Evolutionary conservation across 2,797 vertebrate species (phyloP), one percentile per base, ranked within the genome.

Genomic region (Salarias fasciatus): DNA sequence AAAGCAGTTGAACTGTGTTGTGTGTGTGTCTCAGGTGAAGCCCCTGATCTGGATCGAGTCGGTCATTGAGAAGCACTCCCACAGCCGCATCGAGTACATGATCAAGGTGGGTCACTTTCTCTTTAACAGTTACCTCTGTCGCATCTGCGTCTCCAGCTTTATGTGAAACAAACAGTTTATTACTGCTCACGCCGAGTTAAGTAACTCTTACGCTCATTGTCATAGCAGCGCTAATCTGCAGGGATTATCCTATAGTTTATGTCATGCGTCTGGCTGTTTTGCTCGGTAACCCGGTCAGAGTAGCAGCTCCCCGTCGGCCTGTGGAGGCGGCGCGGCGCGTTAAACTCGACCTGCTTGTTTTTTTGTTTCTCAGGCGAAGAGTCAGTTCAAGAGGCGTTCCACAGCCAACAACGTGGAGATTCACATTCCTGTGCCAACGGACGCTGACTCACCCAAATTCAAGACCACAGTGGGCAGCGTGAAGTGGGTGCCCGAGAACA

Each of bases 401-500:
- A 99, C 97, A 0, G 98, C 97, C 90, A 99, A 99, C 92, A 99
- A 99, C 0, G 97, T 99, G 84, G 98, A 99, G 88, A 99, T 99
- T 86, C 98, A 99, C 91, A 99, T 99, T 89, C 98, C 98, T 0
- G 98, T 99, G 50, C 97, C 98, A 69, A 99, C 97, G 0, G 98
- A 99, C 0, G 97, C 98, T 0, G 98, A 99, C 87, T 98, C 98
- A 0, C 98, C 98, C 72, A 99, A 99, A 87, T 99, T 99, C 82
- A 99, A 99, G 92, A 99, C 98, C 64, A 99, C 97, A 0, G 97
- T 99, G 76, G 98, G 98, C 61, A 98, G 95, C 3, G 97, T 99
- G 74, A 99, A 99, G 85, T 99, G 98, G 98, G 95, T 99, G 29
- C 98, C 98, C 0, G 98, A 99, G 88, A 98, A 96, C 92, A 98